phyloP scores from a whole-genome alignment of 2,113 vertebrate genomes.

The Tylochromis polylepis region DNA sequence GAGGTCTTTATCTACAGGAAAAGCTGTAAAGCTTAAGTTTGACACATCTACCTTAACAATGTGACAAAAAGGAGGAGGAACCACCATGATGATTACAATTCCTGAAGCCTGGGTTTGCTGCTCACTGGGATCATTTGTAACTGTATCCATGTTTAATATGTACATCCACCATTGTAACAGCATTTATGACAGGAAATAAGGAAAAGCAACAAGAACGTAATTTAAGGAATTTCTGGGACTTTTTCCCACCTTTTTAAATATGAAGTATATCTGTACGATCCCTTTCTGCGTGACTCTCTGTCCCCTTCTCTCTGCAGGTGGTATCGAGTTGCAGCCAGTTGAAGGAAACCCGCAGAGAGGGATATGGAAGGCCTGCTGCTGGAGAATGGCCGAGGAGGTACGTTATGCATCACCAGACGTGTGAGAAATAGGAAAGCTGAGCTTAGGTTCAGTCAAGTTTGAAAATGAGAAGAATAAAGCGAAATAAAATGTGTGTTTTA shows the following conservation, averaged over 20 bases:
- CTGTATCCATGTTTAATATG: neutral
- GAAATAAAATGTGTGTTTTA: slow-evolving; percentile 44
- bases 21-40: neutral
- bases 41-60: neutral
- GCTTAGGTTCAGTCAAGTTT: neutral
- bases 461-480: neutral
- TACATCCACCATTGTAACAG: neutral
- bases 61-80: neutral
- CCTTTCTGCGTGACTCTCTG: neutral
- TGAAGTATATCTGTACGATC: neutral
- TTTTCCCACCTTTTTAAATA: neutral
- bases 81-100: neutral
- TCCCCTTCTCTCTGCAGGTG: slow-evolving; percentile 47
- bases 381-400: slow-evolving; percentile 96
- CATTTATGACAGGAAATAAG: neutral
- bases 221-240: neutral
- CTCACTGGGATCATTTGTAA: neutral
- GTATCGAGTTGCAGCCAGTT: slow-evolving; percentile 80
- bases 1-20: neutral
- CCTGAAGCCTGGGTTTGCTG: neutral
- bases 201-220: neutral
- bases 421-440: neutral
- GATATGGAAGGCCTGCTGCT: slow-evolving; percentile 95
- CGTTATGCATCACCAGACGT: slow-evolving; percentile 17
- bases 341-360: slow-evolving; percentile 93